Conservation (phyloP, 2,113 vertebrate genomes). For the Pristiophorus japonicus region DNA sequence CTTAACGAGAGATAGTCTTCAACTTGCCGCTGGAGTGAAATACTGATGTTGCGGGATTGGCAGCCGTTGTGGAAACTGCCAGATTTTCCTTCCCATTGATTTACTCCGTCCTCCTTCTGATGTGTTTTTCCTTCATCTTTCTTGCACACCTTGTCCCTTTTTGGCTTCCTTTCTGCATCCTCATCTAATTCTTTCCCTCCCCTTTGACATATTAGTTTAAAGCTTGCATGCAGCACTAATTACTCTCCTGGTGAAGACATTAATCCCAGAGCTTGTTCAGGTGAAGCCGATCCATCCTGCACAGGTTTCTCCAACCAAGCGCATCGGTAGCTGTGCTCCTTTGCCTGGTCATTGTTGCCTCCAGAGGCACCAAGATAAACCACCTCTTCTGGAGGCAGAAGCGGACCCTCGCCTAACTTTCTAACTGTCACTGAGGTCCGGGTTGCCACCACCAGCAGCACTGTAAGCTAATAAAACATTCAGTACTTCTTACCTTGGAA, state of each 20-base stretch:
- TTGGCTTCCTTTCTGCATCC: neutral
- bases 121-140: neutral
- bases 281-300: neutral
- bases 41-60: neutral
- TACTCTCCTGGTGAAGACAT: neutral
- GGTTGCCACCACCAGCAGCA: neutral
- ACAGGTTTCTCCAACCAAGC: neutral
- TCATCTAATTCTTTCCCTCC: neutral
- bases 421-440: neutral
- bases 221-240: neutral
- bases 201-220: neutral
- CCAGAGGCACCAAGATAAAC: neutral
- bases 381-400: neutral
- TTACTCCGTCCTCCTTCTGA: neutral
- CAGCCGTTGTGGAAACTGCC: neutral
- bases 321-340: neutral
- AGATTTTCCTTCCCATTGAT: neutral
- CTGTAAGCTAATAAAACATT: neutral
- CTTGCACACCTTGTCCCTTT: neutral
- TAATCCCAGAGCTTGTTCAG: neutral
- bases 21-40: neutral
- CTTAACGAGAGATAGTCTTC: neutral
- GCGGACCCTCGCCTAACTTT: neutral
- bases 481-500: neutral
- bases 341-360: neutral